Base-by-base conservation (phyloP, 2,797 vertebrate species). In the Oryzias sinensis region DNA sequence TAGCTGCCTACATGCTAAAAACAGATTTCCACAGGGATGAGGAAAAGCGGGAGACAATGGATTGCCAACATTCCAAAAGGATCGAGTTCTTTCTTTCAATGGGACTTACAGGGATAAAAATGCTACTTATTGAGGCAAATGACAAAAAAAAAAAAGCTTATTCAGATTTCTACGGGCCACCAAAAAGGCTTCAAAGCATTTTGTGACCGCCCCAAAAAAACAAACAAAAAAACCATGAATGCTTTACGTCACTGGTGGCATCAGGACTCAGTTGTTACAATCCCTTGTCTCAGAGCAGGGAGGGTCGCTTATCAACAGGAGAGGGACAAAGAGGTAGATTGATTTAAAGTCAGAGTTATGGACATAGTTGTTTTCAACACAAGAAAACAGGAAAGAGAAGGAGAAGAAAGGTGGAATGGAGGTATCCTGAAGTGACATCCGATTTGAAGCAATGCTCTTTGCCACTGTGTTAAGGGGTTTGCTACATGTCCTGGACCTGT, bases 301-400 rank as follows among this genome's bases (percentile, higher is more conserved):
- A 89, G 76, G 72, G 78, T 80, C 81, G 86, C 79, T 87, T 80
- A 85, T 73, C 78, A 77, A 84, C 92, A 90, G 90, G 91, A 92
- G 71, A 88, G 81, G 86, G 86, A 88, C 76, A 68, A 81, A 89
- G 90, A 94, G 95, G 87, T 89, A 98, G 96, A 95, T 97, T 95
- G 94, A 96, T 96, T 94, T 93, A 92, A 93, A 92, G 90, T 94
- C 90, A 83, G 88, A 91, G 92, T 93, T 91, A 91, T 90, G 93
- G 93, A 89, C 79, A 68, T 70, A 74, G 79, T 75, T 50, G 43
- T 72, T 89, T 91, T 89, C 77, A 73, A 90, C 88, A 89, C 64
- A 77, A 87, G 59, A 72, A 79, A 78, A 87, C 63, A 70, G 69
- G 62, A 62, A 73, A 56, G 68, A 72, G 57, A 49, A 60, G 64